phyloP scores from a whole-genome alignment of 2,888 invertebrate genomes.

The Stenurella melanura region DNA sequence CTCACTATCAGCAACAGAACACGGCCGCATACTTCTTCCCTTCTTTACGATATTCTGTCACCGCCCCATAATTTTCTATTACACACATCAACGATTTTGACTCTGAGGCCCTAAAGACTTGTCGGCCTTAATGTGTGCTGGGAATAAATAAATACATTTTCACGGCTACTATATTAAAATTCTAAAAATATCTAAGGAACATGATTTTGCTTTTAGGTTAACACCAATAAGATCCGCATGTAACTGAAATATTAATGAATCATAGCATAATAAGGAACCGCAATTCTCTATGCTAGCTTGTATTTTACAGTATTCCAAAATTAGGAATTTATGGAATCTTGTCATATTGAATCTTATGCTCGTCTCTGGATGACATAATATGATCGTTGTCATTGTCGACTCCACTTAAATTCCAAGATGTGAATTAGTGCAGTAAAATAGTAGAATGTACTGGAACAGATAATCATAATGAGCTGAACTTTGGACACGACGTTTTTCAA shows the following conservation, averaged over 20 bases:
- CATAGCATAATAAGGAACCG: background rate
- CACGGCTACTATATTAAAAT: constrained; percentile 28
- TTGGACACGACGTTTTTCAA: too few species aligned
- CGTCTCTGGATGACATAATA: too few species aligned
- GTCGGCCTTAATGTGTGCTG: constrained; percentile 40
- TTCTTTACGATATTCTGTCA: constrained; percentile 41
- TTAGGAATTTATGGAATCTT: background rate
- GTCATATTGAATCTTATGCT: too few species aligned
- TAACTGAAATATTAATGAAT: constrained; percentile 24
- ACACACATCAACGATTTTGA: constrained; percentile 42
- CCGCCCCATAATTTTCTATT: constrained; percentile 43
- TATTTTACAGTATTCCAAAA: background rate
- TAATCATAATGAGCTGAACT: too few species aligned
- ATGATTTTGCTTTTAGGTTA: constrained; percentile 35
- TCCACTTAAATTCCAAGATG: too few species aligned
- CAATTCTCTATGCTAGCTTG: background rate
- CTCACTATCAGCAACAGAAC: constrained; percentile 12
- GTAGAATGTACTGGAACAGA: too few species aligned
- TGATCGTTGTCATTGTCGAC: too few species aligned
- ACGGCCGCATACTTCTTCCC: constrained; percentile 35
- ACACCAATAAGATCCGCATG: constrained; percentile 7
- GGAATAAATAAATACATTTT: constrained; percentile 41
- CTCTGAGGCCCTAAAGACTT: constrained; percentile 40
- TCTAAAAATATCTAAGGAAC: constrained; percentile 37
- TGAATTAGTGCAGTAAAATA: too few species aligned